Conservation (phyloP, 2,797 vertebrate species). For the Pseudochirops corinnae region DNA sequence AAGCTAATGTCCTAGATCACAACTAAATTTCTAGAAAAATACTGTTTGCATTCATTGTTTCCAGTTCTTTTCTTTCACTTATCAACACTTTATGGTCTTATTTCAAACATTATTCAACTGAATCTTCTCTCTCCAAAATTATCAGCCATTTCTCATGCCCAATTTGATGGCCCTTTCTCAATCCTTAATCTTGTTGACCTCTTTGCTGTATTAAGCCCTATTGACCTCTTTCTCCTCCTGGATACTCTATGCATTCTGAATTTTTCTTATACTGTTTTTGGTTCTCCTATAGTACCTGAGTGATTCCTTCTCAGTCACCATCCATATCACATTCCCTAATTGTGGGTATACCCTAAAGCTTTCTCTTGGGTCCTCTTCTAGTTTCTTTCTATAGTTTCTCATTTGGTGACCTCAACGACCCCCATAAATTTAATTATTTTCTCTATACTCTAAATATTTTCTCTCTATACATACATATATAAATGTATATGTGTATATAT, state of each 20-base stretch:
- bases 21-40: too few relatives aligned
- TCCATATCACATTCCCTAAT: background rate
- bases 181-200: background rate
- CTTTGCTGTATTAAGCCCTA: background rate
- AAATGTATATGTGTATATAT: too few relatives aligned
- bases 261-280: background rate
- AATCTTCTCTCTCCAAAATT: background rate
- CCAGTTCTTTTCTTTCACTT: too few relatives aligned
- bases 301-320: background rate
- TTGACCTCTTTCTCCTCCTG: too few relatives aligned
- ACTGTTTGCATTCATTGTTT: too few relatives aligned
- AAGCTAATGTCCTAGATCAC: too few relatives aligned
- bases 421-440: background rate
- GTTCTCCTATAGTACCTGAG: background rate
- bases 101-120: background rate
- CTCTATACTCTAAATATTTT: too few relatives aligned
- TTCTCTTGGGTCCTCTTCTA: background rate
- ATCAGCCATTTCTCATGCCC: background rate
- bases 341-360: too few relatives aligned
- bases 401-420: background rate
- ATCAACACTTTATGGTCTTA: too few relatives aligned
- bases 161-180: background rate
- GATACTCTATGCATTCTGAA: background rate
- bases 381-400: background rate
- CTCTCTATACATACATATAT: too few relatives aligned